Evolutionary conservation across 2,113 vertebrate genomes (phyloP).

Genomic region (Pseudorasbora parva): DNA sequence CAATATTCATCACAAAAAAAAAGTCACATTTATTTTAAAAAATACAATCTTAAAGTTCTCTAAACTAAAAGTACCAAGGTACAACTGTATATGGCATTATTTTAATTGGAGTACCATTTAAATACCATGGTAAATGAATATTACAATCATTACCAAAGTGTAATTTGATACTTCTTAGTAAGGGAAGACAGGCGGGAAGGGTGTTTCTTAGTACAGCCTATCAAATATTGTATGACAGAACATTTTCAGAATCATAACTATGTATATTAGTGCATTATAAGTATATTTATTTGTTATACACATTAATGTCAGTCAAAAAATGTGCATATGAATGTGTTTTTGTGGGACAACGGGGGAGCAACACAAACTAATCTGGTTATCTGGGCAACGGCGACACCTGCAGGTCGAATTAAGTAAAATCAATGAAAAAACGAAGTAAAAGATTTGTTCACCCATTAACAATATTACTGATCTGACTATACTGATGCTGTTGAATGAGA

Average conservation of each 20-base stretch:
- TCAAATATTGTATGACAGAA: not conserved
- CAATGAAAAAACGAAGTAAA: no score
- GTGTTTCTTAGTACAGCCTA: not conserved
- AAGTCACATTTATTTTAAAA: not conserved
- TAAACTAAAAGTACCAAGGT: not conserved
- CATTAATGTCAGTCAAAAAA: not conserved
- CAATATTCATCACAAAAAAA: not conserved
- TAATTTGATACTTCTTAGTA: not conserved
- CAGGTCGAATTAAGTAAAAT: not conserved
- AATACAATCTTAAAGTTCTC: not conserved
- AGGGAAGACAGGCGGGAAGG: not conserved
- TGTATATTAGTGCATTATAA: no score
- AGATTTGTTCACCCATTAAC: no score
- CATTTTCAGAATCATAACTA: not conserved
- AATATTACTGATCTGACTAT: no score
- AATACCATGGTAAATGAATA: not conserved
- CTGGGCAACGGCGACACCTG: constrained; percentile 14
- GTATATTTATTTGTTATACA: not conserved
- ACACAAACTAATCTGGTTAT: not conserved
- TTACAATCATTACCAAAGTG: not conserved
- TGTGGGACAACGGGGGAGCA: no score
- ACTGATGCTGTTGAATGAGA: no score
- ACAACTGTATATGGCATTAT: not conserved
- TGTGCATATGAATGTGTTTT: no score
- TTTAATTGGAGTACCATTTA: not conserved